Base-by-base conservation (phyloP, 2,113 vertebrate species). In the Cygnus buccinator region DNA sequence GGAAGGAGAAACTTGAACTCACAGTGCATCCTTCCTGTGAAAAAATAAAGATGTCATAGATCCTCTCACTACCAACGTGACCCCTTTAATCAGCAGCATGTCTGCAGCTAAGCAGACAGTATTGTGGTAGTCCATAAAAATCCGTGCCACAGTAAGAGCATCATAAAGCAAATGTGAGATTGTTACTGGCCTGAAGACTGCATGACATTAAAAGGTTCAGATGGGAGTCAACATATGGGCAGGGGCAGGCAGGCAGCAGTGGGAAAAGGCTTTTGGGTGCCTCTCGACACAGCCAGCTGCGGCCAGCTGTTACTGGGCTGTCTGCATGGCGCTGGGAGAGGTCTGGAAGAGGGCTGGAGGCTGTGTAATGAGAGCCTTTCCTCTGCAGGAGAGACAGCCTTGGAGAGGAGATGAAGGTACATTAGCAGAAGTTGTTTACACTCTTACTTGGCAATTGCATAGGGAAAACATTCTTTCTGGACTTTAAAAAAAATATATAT, bases 391-490 rank as follows among this genome's bases (percentile, higher is more conserved):
- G 23, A 54, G 55, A 80, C 63, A 84, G 82, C 39, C 59, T 33
- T 74, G 65, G 39, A 65, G 85, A 71, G 67, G 83, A 84, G 37
- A 72, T 39, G 79, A 81, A 90, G 85, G 88, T 93, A 52, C 67
- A 11, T 86, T 65, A 78, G 75, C 68, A 83, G 62, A 73, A 93
- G 46, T 70, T 95, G 59, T 95, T 96, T 96, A 92, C 79, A 18
- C 33, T 95, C n/a, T 74, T 58, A 73, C 71, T 95, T 96, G 94
- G 93, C 93, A 81, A n/a, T 81, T 81, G 43, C 61, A 59, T 88
- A 89, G 61, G 76, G 85, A 90, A 96, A 95, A 94, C 20, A 83
- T 96, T 95, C n/a, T 77, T 90, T 93, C 37, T 84, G 9, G 3
- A 33, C 62, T 71, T 14, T 3, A n/a, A 37, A 50, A 35, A 13